phyloP scores from a whole-genome alignment of 2,113 vertebrate genomes.

The Rhinopomastus cyanomelas region DNA sequence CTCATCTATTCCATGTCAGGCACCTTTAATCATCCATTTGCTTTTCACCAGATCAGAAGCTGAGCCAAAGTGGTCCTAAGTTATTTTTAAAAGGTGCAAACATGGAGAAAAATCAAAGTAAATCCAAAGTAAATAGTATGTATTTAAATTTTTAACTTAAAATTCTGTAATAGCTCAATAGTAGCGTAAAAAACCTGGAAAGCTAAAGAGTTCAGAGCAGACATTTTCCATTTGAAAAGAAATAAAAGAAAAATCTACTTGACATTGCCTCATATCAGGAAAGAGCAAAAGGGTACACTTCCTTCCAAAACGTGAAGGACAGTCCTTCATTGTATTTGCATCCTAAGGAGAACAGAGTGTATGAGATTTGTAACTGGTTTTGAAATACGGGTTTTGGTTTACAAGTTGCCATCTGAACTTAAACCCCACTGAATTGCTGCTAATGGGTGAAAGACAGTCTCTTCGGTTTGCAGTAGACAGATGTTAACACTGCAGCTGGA shows the following conservation, averaged over 20 bases:
- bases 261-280: not conserved
- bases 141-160: conserved; percentile 13
- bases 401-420: not conserved
- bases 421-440: not conserved
- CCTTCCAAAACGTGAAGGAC: not conserved
- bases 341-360: not conserved
- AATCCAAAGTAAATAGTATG: conserved; percentile 19
- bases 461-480: conserved; percentile 9
- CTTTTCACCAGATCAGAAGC: conserved; percentile 33
- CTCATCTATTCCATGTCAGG: not conserved
- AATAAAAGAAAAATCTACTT: not conserved
- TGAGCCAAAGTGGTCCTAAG: conserved; percentile 29
- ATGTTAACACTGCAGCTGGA: conserved; percentile 62
- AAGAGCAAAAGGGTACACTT: not conserved
- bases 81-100: conserved; percentile 46
- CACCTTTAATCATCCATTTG: conserved; percentile 47
- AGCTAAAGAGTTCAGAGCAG: not conserved
- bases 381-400: not conserved
- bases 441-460: conserved; percentile 20
- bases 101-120: conserved; percentile 33
- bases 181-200: not conserved
- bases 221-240: conserved; percentile 23
- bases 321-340: not conserved
- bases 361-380: not conserved
- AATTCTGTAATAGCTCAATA: not conserved